These are phyloP conservation scores for Achroia grisella DNA, from an alignment of 1,140 invertebrate genomes.

Conservation along the genomic window DNA sequence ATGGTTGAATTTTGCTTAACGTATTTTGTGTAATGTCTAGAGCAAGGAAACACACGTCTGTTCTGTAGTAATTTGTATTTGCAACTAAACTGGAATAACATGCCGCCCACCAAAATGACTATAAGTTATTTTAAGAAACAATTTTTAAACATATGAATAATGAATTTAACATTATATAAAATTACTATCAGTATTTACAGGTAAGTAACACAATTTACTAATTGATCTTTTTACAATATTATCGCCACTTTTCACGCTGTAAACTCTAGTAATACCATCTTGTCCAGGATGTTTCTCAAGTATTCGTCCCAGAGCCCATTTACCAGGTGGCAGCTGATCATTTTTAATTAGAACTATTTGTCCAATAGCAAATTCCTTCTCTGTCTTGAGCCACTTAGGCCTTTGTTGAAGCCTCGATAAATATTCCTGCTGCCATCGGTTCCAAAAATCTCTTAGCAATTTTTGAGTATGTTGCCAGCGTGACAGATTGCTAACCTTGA, in stretches of 20 bases:
- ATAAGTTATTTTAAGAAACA: too few species aligned
- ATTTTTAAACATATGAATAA: too few species aligned
- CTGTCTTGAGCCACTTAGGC: constrained; percentile 25
- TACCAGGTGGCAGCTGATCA: constrained; percentile 33
- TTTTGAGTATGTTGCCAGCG: constrained; percentile 19
- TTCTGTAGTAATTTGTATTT: too few species aligned
- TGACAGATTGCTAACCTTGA: constrained; percentile 1
- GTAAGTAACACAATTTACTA: too few species aligned
- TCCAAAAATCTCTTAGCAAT: constrained; percentile 33
- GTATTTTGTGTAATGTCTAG: too few species aligned
- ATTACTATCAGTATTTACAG: too few species aligned
- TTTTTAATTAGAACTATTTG: constrained; percentile 40
- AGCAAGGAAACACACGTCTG: too few species aligned
- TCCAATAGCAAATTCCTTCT: constrained; percentile 14
- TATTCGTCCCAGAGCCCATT: constrained; percentile 50
- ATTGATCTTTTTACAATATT: constrained; percentile 18
- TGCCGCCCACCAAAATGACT: too few species aligned
- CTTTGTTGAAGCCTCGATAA: constrained; percentile 25
- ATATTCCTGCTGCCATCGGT: constrained; percentile 34
- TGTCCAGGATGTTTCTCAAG: constrained; percentile 33
- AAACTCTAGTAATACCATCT: constrained; percentile 46
- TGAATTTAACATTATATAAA: too few species aligned
- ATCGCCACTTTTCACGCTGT: too few species aligned
- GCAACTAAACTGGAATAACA: too few species aligned
- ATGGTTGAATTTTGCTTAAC: too few species aligned